Conservation (phyloP, 2,113 vertebrate genomes). For the Hemiscyllium ocellatum region DNA sequence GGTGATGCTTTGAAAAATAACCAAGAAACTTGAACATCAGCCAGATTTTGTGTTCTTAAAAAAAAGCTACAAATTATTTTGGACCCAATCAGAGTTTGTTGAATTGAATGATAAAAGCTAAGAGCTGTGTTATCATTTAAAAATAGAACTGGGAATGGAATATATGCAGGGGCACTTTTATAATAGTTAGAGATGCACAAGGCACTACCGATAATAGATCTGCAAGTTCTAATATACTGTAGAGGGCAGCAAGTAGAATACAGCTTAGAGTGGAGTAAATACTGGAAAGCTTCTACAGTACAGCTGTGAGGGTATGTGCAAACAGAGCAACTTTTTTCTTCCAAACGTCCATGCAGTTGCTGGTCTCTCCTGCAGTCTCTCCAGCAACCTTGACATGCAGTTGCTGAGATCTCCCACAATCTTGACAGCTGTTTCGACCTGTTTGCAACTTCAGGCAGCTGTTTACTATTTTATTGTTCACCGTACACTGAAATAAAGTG, state of each 20-base stretch:
- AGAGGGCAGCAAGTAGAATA: background rate
- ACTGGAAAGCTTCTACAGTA: background rate
- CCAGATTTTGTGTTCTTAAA: background rate
- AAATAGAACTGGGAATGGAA: background rate
- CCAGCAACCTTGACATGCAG: background rate
- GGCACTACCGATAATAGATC: background rate
- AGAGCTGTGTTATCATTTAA: background rate
- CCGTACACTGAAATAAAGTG: background rate
- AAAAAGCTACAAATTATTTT: background rate
- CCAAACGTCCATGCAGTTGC: background rate
- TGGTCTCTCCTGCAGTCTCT: background rate
- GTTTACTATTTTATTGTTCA: background rate
- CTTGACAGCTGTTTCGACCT: background rate
- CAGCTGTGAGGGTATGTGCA: background rate
- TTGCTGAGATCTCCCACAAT: background rate
- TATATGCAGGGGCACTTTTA: background rate
- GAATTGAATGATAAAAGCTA: background rate
- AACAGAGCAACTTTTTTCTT: background rate
- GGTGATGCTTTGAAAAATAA: background rate
- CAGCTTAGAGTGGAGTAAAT: background rate
- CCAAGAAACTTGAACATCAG: constrained; percentile 12
- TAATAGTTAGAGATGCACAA: background rate
- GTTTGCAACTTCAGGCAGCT: background rate
- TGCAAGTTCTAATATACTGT: too few relatives aligned
- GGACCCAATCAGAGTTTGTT: background rate